Conservation (phyloP, 2,888 invertebrate species). For the Nomada fucata region DNA sequence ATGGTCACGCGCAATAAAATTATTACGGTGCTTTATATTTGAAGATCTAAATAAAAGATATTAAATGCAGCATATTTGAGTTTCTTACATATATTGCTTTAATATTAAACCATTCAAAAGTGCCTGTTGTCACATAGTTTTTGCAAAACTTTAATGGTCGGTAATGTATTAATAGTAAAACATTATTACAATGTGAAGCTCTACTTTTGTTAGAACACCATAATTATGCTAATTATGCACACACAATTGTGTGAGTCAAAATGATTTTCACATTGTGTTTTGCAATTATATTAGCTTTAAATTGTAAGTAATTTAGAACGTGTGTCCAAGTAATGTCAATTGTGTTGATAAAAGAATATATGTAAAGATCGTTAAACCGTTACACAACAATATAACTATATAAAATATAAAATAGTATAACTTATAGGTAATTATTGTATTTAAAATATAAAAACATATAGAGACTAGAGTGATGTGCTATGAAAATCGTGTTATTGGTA, state of each 20-base stretch:
- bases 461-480: slow-evolving; percentile 73
- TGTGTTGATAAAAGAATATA: slow-evolving; percentile 9
- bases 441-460: slow-evolving; percentile 64
- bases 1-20: no score
- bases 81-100: no score
- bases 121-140: no score
- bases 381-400: slow-evolving; percentile 3
- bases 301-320: not conserved
- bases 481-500: slow-evolving; percentile 63
- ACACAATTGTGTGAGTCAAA: slow-evolving; percentile 12
- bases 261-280: slow-evolving; percentile 10
- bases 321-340: not conserved
- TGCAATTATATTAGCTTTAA: slow-evolving; percentile 25
- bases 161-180: slow-evolving; percentile 47
- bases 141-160: no score
- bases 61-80: no score
- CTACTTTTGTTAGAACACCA: slow-evolving; percentile 18
- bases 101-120: no score
- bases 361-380: not conserved
- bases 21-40: no score
- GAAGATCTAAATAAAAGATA: no score
- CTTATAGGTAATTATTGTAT: slow-evolving; percentile 32
- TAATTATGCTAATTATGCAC: not conserved
- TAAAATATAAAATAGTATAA: slow-evolving; percentile 27
- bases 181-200: slow-evolving; percentile 44